These are phyloP conservation scores for Helicoverpa assulta DNA, from an alignment of 2,888 invertebrate species.

Conservation along the genomic window DNA sequence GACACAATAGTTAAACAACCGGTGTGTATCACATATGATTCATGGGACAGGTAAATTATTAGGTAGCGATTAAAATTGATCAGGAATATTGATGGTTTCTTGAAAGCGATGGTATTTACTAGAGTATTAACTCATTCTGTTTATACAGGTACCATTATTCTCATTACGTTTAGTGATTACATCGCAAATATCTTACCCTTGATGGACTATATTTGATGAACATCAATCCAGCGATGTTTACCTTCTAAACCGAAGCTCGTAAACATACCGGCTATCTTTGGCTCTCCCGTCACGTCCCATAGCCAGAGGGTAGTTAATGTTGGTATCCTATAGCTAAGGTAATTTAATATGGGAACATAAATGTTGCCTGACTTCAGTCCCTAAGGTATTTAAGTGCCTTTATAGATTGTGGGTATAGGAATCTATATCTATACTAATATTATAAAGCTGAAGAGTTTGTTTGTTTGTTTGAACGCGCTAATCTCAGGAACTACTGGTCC, in stretches of 20 bases:
- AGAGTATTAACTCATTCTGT: no score
- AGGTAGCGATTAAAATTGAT: no score
- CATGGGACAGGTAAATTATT: no score
- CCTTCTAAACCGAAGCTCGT: neutral
- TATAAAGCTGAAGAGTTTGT: no score
- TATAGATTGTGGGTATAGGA: neutral
- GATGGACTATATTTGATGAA: neutral
- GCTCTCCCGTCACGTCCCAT: constrained; percentile 38
- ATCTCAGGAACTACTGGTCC: no score
- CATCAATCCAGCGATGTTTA: neutral
- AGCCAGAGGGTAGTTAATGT: constrained; percentile 5
- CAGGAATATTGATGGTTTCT: no score
- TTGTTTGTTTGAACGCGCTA: no score
- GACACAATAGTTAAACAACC: no score
- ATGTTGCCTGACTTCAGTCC: constrained; percentile 21
- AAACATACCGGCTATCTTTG: constrained; percentile 14
- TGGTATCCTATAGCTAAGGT: constrained; percentile 12
- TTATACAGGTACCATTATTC: no score
- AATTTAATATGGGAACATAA: constrained; percentile 32
- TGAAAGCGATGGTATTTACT: no score
- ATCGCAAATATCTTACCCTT: neutral
- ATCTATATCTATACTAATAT: no score
- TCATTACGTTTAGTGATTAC: neutral
- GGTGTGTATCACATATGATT: no score
- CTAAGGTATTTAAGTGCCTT: constrained; percentile 1